Conservation (phyloP, 2,113 vertebrate species). For the Alouatta palliata region DNA sequence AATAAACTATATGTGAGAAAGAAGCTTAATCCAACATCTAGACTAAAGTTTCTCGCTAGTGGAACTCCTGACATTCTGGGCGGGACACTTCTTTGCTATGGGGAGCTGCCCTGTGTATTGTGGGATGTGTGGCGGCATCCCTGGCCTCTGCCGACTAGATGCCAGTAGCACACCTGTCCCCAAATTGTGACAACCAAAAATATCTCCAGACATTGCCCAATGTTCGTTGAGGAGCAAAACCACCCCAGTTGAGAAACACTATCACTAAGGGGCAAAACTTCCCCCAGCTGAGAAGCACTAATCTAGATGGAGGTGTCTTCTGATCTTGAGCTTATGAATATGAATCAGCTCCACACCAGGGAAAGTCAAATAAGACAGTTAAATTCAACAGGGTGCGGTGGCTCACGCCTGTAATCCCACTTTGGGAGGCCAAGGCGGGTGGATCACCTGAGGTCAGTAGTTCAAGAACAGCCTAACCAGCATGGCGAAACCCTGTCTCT, state of each 20-base stretch:
- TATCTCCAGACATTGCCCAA: slow-evolving; percentile 11
- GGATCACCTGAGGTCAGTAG: too few relatives aligned
- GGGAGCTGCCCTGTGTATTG: not conserved
- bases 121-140: not conserved
- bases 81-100: not conserved
- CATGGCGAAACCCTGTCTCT: too few relatives aligned
- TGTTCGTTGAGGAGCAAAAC: not conserved
- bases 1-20: not conserved
- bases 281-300: not conserved
- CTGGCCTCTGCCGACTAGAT: not conserved
- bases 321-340: not conserved
- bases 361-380: not conserved
- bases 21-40: not conserved
- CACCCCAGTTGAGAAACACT: not conserved
- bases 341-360: not conserved
- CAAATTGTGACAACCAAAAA: not conserved
- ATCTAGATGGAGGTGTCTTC: not conserved
- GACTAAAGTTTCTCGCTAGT: not conserved
- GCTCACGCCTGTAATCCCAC: too few relatives aligned
- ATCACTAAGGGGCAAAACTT: not conserved
- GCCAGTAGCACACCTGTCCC: not conserved
- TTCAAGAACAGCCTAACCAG: too few relatives aligned
- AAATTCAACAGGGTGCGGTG: not conserved
- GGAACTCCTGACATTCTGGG: not conserved
- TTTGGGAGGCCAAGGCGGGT: too few relatives aligned